phyloP scores from a whole-genome alignment of 2,113 vertebrate species.

The Cololabis saira region DNA sequence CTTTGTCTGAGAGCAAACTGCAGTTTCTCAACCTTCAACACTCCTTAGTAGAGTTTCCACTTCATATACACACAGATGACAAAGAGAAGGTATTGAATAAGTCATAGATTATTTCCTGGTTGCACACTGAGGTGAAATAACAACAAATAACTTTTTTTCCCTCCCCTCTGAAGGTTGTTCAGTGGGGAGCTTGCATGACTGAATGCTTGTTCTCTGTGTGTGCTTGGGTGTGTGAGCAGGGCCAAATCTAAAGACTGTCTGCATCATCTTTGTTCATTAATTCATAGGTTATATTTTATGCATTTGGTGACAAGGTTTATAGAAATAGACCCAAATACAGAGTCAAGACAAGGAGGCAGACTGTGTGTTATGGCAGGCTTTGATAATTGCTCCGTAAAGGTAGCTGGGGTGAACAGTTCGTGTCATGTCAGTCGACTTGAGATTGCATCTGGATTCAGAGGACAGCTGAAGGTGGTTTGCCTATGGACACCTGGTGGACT shows the following conservation, averaged over 20 bases:
- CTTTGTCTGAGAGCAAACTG: conserved; percentile 67
- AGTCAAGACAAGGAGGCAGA: conserved; percentile 30
- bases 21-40: conserved; percentile 63
- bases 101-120: conserved; percentile 80
- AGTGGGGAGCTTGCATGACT: conserved; percentile 61
- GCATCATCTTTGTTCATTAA: conserved; percentile 83
- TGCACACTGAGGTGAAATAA: conserved; percentile 79
- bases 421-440: background rate
- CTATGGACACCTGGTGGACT: background rate
- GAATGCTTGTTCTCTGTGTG: conserved; percentile 68
- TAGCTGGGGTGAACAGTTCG: conserved; percentile 4
- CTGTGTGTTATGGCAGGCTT: conserved; percentile 24
- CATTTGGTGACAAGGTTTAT: conserved; percentile 70
- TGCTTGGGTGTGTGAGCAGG: conserved; percentile 47
- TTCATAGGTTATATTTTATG: conserved; percentile 80
- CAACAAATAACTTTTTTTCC: conserved; percentile 68
- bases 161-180: conserved; percentile 58
- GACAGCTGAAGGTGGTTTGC: background rate
- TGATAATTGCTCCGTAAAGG: conserved; percentile 28
- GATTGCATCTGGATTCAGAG: conserved; percentile 14
- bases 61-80: conserved; percentile 82
- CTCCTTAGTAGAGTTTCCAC: conserved; percentile 68
- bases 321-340: conserved; percentile 55
- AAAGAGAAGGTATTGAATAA: conserved; percentile 80
- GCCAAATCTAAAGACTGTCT: conserved; percentile 70